Percentiles rank a stretch among this genome's conserved stretches.
phyloP scores from a whole-genome alignment of 2,113 vertebrate genomes.

The Corvus moneduloides region DNA sequence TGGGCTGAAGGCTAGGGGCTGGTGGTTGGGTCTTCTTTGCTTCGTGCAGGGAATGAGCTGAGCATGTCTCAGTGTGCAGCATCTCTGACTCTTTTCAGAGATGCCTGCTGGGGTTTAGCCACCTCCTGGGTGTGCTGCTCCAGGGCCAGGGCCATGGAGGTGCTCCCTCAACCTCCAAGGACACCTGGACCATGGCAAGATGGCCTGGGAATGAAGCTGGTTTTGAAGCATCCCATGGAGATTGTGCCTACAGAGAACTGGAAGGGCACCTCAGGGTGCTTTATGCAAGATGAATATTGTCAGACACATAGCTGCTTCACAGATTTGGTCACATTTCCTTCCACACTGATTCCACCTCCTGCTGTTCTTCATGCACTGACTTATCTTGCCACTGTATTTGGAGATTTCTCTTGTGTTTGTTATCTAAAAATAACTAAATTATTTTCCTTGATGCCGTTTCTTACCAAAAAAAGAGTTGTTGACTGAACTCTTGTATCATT shows the following conservation, averaged over 20 bases:
- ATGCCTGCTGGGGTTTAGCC: background rate
- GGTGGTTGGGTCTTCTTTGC: background rate
- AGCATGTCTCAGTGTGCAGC: background rate
- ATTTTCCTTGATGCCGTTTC: background rate
- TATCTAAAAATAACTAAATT: background rate
- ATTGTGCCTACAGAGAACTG: background rate
- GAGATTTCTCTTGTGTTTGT: background rate
- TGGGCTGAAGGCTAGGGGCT: background rate
- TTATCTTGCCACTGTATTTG: background rate
- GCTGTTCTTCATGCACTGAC: background rate
- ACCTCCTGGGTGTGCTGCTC: background rate
- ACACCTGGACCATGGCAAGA: fast-evolving
- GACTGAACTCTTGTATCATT: background rate
- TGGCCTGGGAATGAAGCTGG: background rate
- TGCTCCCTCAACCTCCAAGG: background rate
- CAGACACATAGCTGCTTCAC: background rate
- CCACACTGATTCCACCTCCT: background rate
- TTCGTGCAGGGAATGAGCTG: background rate
- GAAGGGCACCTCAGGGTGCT: background rate
- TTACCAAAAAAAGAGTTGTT: background rate
- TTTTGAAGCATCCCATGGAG: background rate
- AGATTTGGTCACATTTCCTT: background rate
- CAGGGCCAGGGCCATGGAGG: background rate
- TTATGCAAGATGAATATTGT: background rate
- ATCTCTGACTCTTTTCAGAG: background rate